Percentiles rank a stretch among this genome's conserved stretches.
phyloP scores from a whole-genome alignment of 2,888 invertebrate species.

The Acrobasis consociella region DNA sequence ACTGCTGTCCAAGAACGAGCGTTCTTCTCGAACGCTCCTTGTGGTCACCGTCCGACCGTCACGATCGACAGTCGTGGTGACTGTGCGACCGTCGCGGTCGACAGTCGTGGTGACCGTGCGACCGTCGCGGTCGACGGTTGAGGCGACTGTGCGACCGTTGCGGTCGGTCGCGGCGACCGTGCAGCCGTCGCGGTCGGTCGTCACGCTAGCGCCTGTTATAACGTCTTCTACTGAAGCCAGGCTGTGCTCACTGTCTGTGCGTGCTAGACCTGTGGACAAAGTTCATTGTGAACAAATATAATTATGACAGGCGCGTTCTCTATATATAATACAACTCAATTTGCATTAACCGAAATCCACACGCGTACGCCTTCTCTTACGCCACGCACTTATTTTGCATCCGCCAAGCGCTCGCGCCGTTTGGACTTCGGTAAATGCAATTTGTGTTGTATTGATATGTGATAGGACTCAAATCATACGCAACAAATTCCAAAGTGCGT shows the following conservation, averaged over 20 bases:
- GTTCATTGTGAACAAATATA: neutral
- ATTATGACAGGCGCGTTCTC: no score
- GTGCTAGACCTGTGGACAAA: constrained; percentile 50
- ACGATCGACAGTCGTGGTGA: constrained; percentile 22
- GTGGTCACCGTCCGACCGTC: constrained; percentile 26
- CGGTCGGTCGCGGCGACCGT: neutral
- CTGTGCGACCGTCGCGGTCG: constrained; percentile 7
- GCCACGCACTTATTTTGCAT: no score
- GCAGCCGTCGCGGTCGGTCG: constrained; percentile 23
- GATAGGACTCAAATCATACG: no score
- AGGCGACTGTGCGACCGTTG: neutral
- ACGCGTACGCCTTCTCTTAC: no score
- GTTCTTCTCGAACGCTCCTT: constrained; percentile 40
- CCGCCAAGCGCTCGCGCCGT: no score
- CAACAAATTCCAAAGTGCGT: no score
- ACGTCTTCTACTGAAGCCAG: constrained; percentile 61
- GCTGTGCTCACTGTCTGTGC: constrained; percentile 73
- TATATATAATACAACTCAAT: no score
- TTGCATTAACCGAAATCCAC: no score
- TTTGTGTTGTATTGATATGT: no score
- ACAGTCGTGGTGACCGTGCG: constrained; percentile 29
- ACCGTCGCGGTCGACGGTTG: constrained; percentile 12
- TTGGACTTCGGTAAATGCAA: no score
- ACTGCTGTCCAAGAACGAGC: constrained; percentile 88
- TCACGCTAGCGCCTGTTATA: constrained; percentile 42